Conservation (phyloP, 2,113 vertebrate genomes). For the Onychostruthus taczanowskii region DNA sequence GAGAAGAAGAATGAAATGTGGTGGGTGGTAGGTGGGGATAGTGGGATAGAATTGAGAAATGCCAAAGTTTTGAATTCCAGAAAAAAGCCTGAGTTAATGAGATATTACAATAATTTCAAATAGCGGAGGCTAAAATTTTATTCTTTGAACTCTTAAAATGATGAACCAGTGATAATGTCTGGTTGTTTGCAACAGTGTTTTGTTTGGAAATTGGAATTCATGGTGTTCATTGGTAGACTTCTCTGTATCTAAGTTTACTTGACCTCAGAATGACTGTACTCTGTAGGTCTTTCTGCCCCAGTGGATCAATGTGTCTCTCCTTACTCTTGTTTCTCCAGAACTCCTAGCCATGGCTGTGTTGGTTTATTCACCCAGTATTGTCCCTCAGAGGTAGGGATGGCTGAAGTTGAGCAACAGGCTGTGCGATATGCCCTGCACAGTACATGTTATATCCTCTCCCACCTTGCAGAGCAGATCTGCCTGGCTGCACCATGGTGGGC, state of each 20-base stretch:
- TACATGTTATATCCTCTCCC: not conserved
- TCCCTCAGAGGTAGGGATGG: accelerated
- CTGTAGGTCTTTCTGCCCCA: not conserved
- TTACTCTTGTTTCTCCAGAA: not conserved
- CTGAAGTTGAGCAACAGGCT: not conserved
- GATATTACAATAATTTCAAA: not conserved
- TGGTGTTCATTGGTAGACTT: not conserved
- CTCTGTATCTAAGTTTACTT: not conserved
- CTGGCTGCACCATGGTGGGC: accelerated
- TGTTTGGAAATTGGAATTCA: not conserved
- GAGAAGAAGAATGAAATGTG: not conserved
- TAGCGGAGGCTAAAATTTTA: not conserved
- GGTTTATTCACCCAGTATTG: not conserved
- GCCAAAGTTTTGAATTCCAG: not conserved
- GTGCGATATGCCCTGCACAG: accelerated
- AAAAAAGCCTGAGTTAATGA: not conserved
- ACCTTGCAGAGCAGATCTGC: not conserved
- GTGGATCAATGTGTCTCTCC: accelerated
- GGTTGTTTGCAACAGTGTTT: not conserved
- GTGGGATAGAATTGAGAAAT: not conserved
- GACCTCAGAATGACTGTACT: not conserved
- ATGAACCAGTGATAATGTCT: not conserved
- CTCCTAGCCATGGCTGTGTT: not conserved
- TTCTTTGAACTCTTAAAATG: not conserved
- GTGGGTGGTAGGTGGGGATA: not conserved